Base-by-base conservation (phyloP, 2,888 invertebrate genomes). In the Linnaemya tessellans region DNA sequence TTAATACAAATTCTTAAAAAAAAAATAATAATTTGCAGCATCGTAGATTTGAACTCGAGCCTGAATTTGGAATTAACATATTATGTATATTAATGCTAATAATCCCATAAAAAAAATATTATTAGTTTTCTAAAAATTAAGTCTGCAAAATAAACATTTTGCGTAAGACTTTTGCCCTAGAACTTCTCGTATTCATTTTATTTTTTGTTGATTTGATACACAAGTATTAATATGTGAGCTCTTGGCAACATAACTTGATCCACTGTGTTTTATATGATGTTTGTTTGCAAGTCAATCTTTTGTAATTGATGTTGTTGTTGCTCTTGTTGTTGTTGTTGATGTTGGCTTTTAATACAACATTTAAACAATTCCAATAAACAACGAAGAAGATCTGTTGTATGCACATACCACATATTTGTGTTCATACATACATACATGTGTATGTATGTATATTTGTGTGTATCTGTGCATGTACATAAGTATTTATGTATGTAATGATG, bases 331-430 rank as follows among this genome's bases (percentile, higher is more conserved):
- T 35, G 38, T 54, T 64, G 38, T 51, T 64, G 35, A 25, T 62
- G 62, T 43, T 65, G 54, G 35, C 22, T 25, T 65, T 77, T 46
- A 46, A 20, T 56, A 35, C 18, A 79, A 54, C 60, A 70, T 62
- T 80, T 41, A 18, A 58, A 58, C 51, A 80, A 51, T 20, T 58
- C 60, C 51, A 68, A 35, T 80, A 43, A 51, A 51, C 38, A 68
- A 35, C 20, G 58, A 68, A 80, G 80, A 74, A 67, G 80, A 80
- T 80, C 73, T 65, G n/a, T 58, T 35, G 64, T 43, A 9, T 18
- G 41, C 13, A 41, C 1, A 41, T 18, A 46, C 43, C 9, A 43
- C 9, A 11, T 43, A 43, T 1, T 43, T 43, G 11, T 43, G 43
- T 13, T 10, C 43, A 49, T 49, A 18, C 20, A 8, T 51, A 20